A percentile compares a stretch with the other conserved stretches of the same genome.
Conservation (phyloP, 1,140 invertebrate genomes). For the Augochlora pura region DNA sequence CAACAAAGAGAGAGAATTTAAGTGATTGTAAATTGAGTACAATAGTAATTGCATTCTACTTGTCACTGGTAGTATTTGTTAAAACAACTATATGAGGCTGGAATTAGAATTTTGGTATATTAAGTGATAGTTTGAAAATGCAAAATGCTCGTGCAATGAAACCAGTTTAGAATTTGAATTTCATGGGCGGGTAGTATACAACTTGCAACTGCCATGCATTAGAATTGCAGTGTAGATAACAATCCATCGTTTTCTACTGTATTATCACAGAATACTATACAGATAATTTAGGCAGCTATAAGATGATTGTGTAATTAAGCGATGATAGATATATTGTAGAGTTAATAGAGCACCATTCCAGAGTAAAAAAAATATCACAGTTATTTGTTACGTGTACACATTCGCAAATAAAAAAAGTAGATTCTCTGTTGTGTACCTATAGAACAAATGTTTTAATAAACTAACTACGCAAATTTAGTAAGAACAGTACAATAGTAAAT, state of each 20-base stretch:
- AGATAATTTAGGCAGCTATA: not conserved
- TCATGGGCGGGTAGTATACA: not conserved
- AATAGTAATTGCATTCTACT: not conserved
- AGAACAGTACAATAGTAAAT: not conserved
- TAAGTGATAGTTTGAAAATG: not conserved
- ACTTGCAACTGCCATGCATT: slow-evolving; percentile 4
- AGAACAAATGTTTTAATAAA: not conserved
- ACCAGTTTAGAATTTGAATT: not conserved
- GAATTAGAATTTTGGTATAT: slow-evolving; percentile 1
- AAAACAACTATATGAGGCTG: not conserved
- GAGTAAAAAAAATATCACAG: slow-evolving; percentile 37
- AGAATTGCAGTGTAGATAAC: slow-evolving; percentile 36
- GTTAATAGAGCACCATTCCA: slow-evolving; percentile 46
- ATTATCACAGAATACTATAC: slow-evolving; percentile 11
- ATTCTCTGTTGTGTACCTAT: slow-evolving; percentile 24
- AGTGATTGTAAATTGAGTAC: slow-evolving; percentile 12
- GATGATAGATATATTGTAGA: slow-evolving; percentile 30
- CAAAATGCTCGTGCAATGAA: not conserved
- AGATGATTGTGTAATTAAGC: slow-evolving; percentile 41
- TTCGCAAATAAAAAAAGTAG: not conserved
- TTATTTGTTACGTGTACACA: slow-evolving; percentile 25
- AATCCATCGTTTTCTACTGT: slow-evolving; percentile 24
- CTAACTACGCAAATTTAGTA: not conserved
- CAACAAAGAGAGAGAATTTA: not conserved
- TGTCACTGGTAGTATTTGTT: not conserved